phyloP scores from a whole-genome alignment of 2,113 vertebrate species.

The Vidua chalybeata region DNA sequence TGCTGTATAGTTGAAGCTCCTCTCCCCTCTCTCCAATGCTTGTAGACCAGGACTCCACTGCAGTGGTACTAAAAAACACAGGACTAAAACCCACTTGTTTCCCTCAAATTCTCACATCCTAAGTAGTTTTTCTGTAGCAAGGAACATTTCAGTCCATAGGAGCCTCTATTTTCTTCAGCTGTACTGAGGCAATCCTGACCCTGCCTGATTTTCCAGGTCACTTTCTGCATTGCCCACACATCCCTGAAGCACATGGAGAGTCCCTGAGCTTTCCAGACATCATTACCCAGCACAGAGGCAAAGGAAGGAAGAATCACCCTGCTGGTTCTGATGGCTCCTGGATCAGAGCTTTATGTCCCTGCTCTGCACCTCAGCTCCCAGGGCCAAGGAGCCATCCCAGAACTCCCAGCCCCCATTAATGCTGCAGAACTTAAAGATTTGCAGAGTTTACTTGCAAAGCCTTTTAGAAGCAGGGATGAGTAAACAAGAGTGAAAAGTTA shows the following conservation, averaged over 20 bases:
- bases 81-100: background rate
- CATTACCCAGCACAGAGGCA: background rate
- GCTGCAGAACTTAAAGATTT: slow-evolving; percentile 67
- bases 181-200: background rate
- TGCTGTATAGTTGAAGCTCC: background rate
- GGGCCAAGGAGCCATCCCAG: background rate
- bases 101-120: background rate
- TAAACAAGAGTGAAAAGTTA: slow-evolving; percentile 77
- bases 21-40: background rate
- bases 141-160: background rate
- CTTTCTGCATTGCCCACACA: accelerated
- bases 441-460: slow-evolving; percentile 76
- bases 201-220: background rate
- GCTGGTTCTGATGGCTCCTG: background rate
- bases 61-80: background rate
- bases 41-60: background rate
- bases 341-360: background rate
- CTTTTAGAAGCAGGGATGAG: slow-evolving; percentile 75
- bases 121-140: background rate
- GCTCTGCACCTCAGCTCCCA: background rate
- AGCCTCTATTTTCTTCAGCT: background rate
- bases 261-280: background rate
- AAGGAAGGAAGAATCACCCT: background rate
- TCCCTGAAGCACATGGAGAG: background rate
- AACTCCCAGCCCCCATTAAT: slow-evolving; percentile 47